These are phyloP conservation scores for Tupaia tana DNA, from an alignment of 2,113 vertebrate genomes.

Conservation along the genomic window DNA sequence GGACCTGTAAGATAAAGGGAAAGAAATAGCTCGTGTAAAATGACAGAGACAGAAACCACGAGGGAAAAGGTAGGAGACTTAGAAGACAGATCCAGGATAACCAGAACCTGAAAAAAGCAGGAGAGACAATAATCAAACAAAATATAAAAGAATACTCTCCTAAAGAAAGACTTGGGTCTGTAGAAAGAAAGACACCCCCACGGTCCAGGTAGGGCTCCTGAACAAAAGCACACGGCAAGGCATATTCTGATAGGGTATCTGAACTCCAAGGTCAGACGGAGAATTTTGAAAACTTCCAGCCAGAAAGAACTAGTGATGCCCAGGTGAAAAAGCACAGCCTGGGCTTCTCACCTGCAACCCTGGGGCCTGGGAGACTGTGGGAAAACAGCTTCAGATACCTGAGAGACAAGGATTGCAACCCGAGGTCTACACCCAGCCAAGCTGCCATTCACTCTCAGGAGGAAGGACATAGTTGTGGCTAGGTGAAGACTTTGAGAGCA, in stretches of 20 bases:
- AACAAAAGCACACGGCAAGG: neutral
- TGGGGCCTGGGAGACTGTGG: neutral
- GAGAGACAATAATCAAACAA: neutral
- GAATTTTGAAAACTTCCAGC: conserved; percentile 6
- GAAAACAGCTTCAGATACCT: neutral
- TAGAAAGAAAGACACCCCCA: neutral
- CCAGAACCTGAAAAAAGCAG: neutral
- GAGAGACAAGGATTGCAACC: neutral
- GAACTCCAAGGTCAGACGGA: conserved; percentile 34
- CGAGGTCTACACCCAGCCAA: neutral
- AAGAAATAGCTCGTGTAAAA: neutral
- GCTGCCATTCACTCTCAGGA: neutral
- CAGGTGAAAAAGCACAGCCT: neutral
- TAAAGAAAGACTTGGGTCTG: neutral
- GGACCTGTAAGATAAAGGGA: neutral
- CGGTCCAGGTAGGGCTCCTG: neutral
- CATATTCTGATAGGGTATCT: neutral
- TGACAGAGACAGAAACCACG: neutral
- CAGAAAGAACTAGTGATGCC: conserved; percentile 31
- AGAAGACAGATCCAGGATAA: neutral
- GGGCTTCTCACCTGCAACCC: conserved; percentile 35
- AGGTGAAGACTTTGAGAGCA: neutral
- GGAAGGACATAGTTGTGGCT: neutral
- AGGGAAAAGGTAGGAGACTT: neutral
- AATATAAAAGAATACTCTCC: neutral